Evolutionary conservation across 2,888 invertebrate genomes (phyloP).

Genomic region (Perdita meconis): DNA sequence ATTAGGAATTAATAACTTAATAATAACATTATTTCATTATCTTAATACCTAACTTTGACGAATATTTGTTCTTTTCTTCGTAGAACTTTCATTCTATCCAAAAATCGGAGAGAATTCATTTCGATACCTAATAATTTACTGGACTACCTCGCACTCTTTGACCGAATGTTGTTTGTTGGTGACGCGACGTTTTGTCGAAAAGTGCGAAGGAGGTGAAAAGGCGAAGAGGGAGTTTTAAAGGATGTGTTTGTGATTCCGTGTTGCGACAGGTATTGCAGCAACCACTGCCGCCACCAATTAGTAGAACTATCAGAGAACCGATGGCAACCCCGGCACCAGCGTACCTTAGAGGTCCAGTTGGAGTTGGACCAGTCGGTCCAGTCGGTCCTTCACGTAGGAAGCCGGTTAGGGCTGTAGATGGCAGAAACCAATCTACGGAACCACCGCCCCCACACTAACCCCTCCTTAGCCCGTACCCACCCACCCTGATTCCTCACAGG

Average conservation of each 20-base stretch:
- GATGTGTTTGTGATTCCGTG: slow-evolving; percentile 8
- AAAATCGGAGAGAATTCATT: too few species aligned
- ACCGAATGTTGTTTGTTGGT: too few species aligned
- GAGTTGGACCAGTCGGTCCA: slow-evolving; percentile 81
- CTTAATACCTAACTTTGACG: too few species aligned
- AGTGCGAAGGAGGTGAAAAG: background rate
- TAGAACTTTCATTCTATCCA: too few species aligned
- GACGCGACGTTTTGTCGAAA: background rate
- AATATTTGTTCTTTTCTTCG: too few species aligned
- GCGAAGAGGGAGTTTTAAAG: background rate
- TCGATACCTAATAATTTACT: too few species aligned
- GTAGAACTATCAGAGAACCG: slow-evolving; percentile 83
- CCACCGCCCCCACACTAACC: slow-evolving; percentile 85
- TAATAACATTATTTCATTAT: too few species aligned
- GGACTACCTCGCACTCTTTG: too few species aligned
- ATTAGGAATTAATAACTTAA: too few species aligned
- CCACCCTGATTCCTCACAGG: slow-evolving; percentile 72
- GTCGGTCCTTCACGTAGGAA: slow-evolving; percentile 84
- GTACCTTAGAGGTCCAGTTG: slow-evolving; percentile 82
- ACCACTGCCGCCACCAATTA: slow-evolving; percentile 81
- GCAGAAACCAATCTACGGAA: slow-evolving; percentile 84
- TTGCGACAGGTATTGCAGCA: slow-evolving; percentile 80
- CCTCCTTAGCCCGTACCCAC: slow-evolving; percentile 73
- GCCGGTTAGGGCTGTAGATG: slow-evolving; percentile 84
- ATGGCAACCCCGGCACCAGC: slow-evolving; percentile 79